Percentiles rank a stretch among this genome's conserved stretches.
These are phyloP conservation scores for Centropus bengalensis DNA, from an alignment of 2,113 vertebrate genomes.

Conservation along the genomic window DNA sequence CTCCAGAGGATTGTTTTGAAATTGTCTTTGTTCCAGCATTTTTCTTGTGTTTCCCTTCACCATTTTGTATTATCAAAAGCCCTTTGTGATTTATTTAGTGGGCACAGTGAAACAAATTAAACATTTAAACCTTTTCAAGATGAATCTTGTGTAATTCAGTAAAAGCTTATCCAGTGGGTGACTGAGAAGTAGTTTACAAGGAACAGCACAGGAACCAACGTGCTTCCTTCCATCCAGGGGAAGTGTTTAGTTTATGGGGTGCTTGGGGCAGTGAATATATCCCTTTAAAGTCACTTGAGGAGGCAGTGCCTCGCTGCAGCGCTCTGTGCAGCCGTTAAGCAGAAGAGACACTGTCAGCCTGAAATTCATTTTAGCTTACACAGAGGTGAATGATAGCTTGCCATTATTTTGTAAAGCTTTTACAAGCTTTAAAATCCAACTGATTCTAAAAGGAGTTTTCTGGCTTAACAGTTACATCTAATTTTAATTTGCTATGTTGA, in stretches of 20 bases:
- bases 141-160: slow-evolving; percentile 15
- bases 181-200: not conserved
- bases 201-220: not conserved
- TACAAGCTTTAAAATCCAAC: too few species aligned
- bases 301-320: not conserved
- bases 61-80: slow-evolving; percentile 3
- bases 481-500: not conserved
- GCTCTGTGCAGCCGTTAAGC: not conserved
- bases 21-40: not conserved
- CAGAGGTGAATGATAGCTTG: not conserved
- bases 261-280: not conserved
- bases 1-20: slow-evolving; percentile 46
- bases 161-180: slow-evolving; percentile 2
- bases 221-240: not conserved
- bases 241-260: not conserved
- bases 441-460: too few species aligned
- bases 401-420: not conserved
- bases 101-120: slow-evolving; percentile 22
- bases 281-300: not conserved
- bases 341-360: not conserved
- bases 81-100: slow-evolving; percentile 52
- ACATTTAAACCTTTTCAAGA: slow-evolving; percentile 49
- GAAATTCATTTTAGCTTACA: not conserved
- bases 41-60: slow-evolving; percentile 30
- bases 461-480: not conserved